Conservation (phyloP, 2,797 vertebrate genomes). For the Enteromius unitaeniatus region DNA sequence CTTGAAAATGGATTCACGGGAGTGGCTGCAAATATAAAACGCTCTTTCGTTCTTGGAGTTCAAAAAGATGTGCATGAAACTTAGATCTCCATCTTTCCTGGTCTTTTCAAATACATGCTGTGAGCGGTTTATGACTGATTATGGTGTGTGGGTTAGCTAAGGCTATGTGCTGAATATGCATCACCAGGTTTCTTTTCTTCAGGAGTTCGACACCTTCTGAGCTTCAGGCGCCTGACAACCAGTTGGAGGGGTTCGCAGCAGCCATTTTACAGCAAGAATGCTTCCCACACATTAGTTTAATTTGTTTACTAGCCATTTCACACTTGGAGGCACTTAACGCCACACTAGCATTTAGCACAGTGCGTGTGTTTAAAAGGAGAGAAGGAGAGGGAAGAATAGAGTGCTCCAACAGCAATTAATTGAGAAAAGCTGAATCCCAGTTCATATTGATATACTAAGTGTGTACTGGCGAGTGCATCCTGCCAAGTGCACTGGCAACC, state of each 20-base stretch:
- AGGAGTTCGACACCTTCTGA: constrained; percentile 30
- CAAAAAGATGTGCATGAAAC: constrained; percentile 11
- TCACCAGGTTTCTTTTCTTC: constrained; percentile 30
- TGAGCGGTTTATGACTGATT: constrained; percentile 28
- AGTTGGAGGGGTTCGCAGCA: constrained; percentile 35
- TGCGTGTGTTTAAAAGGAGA: constrained; percentile 5
- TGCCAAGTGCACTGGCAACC: constrained; percentile 3
- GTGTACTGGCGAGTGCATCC: constrained; percentile 11
- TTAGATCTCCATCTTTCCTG: not conserved
- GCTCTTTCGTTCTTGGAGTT: constrained; percentile 1
- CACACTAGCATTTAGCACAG: constrained; percentile 48
- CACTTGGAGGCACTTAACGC: constrained; percentile 54
- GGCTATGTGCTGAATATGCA: constrained; percentile 23
- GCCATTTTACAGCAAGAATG: constrained; percentile 37
- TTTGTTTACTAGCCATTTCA: constrained; percentile 58
- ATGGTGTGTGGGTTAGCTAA: constrained; percentile 15
- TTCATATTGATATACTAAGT: constrained; percentile 5
- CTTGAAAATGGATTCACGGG: not conserved
- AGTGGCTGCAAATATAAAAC: not conserved
- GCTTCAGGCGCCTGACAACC: constrained; percentile 34
- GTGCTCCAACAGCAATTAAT: constrained; percentile 11
- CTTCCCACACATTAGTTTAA: constrained; percentile 61
- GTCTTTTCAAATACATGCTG: constrained; percentile 36
- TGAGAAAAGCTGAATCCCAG: not conserved
- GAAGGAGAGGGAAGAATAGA: not conserved